phyloP scores from a whole-genome alignment of 2,113 vertebrate genomes.

The Thalassarche chlororhynchos region DNA sequence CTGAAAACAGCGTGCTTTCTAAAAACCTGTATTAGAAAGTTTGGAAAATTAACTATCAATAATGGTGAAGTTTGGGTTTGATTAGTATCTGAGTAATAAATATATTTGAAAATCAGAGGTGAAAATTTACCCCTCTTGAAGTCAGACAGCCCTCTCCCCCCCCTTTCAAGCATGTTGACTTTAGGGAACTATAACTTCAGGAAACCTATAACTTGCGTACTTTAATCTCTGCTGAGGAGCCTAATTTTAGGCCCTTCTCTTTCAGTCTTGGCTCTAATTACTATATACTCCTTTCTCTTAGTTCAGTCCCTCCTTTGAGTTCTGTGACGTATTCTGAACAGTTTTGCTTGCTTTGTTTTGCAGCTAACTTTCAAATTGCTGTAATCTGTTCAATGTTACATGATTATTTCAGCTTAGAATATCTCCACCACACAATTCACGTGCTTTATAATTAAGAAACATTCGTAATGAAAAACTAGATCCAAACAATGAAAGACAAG shows the following conservation, averaged over 20 bases:
- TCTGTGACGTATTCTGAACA: neutral
- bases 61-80: neutral
- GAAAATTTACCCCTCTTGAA: neutral
- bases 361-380: neutral
- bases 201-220: neutral
- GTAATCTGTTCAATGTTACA: neutral
- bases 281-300: neutral
- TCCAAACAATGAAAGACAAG: neutral
- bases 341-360: conserved; percentile 3
- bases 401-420: neutral
- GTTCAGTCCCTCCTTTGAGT: neutral
- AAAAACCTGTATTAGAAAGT: neutral
- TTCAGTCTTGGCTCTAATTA: neutral
- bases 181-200: neutral
- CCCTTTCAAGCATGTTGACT: neutral
- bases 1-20: neutral
- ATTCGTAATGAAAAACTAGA: neutral
- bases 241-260: neutral
- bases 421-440: neutral
- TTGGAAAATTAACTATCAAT: neutral
- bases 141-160: neutral
- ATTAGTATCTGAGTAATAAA: neutral
- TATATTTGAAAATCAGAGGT: neutral
- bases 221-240: neutral
- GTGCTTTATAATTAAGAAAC: neutral